phyloP scores from a whole-genome alignment of 1,140 invertebrate species.

The Plutomurus gul region DNA sequence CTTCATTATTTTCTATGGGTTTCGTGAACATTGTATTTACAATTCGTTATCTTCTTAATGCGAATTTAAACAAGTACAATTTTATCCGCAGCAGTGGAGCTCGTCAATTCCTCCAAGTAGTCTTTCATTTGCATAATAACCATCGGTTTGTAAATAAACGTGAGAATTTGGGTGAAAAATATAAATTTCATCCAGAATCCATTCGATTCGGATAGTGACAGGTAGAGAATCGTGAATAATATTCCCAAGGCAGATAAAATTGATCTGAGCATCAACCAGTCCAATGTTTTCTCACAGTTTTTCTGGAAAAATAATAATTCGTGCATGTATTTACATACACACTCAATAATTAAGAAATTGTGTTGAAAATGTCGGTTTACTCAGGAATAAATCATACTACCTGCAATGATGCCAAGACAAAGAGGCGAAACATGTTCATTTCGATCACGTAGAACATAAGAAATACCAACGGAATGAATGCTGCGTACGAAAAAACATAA shows the following conservation, averaged over 20 bases:
- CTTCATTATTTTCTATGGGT: too few species aligned
- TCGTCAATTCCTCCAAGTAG: background rate
- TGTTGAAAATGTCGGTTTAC: background rate
- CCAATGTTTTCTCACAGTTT: background rate
- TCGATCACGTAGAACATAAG: background rate
- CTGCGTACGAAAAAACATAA: background rate
- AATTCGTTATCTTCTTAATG: too few species aligned
- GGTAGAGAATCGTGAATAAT: background rate
- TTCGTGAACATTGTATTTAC: too few species aligned
- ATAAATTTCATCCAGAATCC: slow-evolving; percentile 21
- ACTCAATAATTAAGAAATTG: background rate
- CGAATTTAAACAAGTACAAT: background rate
- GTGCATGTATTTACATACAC: background rate
- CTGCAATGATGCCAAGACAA: background rate
- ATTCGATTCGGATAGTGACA: background rate
- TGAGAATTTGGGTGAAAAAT: background rate
- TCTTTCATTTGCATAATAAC: background rate
- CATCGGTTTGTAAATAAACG: background rate
- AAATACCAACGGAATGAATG: background rate
- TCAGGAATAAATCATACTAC: background rate
- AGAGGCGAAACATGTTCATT: background rate
- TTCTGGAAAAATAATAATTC: background rate
- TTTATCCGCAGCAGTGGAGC: background rate
- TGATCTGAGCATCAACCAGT: background rate
- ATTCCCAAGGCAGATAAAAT: background rate